Percentiles rank a stretch among this genome's conserved stretches.
Conservation (phyloP, 2,797 vertebrate genomes). For the Echeneis naucrates region DNA sequence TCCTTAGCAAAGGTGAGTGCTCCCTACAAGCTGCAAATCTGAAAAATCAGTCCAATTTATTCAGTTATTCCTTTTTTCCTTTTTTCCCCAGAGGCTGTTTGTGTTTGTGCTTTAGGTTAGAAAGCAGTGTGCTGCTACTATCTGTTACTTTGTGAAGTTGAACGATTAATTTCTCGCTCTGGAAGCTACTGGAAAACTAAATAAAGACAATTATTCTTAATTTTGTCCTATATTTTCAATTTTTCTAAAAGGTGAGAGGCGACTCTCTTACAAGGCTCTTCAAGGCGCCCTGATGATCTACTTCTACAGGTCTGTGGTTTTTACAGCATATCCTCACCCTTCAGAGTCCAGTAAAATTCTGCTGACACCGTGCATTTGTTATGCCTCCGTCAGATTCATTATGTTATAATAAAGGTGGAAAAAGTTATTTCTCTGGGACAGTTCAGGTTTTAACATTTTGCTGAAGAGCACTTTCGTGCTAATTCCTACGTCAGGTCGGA, state of each 20-base stretch:
- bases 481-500: conserved; percentile 7
- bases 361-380: neutral
- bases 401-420: conserved; percentile 6
- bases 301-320: conserved; percentile 91
- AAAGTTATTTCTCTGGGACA: conserved; percentile 8
- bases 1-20: conserved; percentile 91
- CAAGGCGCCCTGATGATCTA: conserved; percentile 98
- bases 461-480: conserved; percentile 21
- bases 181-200: conserved; percentile 6
- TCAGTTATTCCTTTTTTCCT: neutral
- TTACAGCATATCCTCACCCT: conserved; percentile 3
- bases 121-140: neutral
- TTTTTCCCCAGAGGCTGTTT: neutral
- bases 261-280: conserved; percentile 94
- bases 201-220: neutral
- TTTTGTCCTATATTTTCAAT: conserved; percentile 2
- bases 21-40: neutral
- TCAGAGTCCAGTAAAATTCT: conserved; percentile 8
- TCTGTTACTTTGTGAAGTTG: neutral
- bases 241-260: conserved; percentile 89
- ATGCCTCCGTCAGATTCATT: conserved; percentile 24
- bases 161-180: neutral
- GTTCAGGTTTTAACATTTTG: neutral
- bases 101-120: neutral
- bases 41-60: conserved; percentile 3